Evolutionary conservation across 2,888 invertebrate genomes (phyloP), one percentile per base, ranked within the genome.

Genomic region (Eudemis profundana): DNA sequence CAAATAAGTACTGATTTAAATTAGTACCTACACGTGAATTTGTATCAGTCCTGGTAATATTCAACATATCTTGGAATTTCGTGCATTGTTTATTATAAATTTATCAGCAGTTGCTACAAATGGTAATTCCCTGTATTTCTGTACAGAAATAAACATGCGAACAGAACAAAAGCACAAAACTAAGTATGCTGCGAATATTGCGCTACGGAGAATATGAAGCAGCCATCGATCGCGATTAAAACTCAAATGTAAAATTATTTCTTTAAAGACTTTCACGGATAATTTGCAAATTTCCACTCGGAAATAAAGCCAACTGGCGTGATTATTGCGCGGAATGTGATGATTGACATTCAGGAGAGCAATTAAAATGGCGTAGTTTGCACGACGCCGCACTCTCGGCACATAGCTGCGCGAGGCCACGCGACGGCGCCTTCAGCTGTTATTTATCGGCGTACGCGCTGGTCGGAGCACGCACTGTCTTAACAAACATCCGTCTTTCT

Each of bases 371-470:
- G 76, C 79, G 67, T 67, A 67, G 70, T 75, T 73, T 69, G 72
- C 71, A 72, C 61, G 62, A 57, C 73, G 77, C 69, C 76, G 75
- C 72, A 64, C 72, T 70, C 75, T 67, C 75, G 75, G 74, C 84
- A 86, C 89, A 90, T 89, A 90, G 85, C 85, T 85, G 79, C 74
- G 79, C 90, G 86, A 90, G 90, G 91, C 81, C 88, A 76, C 76
- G 76, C 73, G 71, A 70, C 74, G 81, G 74, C 84, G 80, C 76
- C 80, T 81, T 78, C 74, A 77, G 70, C 69, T 70, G 82, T 79
- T 82, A 85, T 83, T 84, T 84, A 83, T 84, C 78, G 79, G 74
- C 75, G 80, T 76, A 77, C 75, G 72, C 74, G 76, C 72, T 74
- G 74, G 67, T 72, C 76, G 15, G 29, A 49, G 27, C 60, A 74